Percentiles rank a stretch among this genome's conserved stretches.
Conservation (phyloP, 2,113 vertebrate genomes). For the Tylochromis polylepis region DNA sequence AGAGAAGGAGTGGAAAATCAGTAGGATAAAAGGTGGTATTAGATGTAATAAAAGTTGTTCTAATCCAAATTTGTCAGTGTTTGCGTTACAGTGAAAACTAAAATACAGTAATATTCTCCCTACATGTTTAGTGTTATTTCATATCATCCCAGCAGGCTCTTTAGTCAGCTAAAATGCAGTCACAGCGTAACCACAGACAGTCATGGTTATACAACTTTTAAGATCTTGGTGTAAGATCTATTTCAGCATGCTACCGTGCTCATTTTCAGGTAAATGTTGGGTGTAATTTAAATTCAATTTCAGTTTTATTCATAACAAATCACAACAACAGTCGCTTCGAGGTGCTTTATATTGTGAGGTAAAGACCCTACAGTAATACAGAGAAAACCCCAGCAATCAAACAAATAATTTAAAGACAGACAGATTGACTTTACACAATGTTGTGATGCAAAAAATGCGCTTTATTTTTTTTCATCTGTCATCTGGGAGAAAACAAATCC, state of each 20-base stretch:
- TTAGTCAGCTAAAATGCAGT: not conserved
- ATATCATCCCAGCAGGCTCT: not conserved
- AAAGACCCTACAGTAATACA: not conserved
- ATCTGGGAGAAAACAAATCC: conserved; percentile 16
- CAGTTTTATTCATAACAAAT: not conserved
- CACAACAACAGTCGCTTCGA: not conserved
- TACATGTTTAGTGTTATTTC: not conserved
- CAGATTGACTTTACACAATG: conserved; percentile 1
- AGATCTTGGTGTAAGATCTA: not conserved
- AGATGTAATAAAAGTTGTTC: not conserved
- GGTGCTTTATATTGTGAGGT: not conserved
- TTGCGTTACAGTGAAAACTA: not conserved
- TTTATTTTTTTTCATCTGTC: conserved; percentile 63
- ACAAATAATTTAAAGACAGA: not conserved
- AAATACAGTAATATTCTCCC: not conserved
- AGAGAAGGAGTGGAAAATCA: not conserved
- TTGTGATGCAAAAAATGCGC: conserved; percentile 30
- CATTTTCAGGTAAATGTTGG: not conserved
- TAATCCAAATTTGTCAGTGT: not conserved
- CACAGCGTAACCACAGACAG: not conserved
- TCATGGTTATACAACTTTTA: not conserved
- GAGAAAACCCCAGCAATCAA: not conserved
- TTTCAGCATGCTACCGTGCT: not conserved
- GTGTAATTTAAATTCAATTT: not conserved
- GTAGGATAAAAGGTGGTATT: not conserved